These are phyloP conservation scores for Corythaixoides concolor DNA, from an alignment of 2,113 vertebrate genomes.

Conservation along the genomic window DNA sequence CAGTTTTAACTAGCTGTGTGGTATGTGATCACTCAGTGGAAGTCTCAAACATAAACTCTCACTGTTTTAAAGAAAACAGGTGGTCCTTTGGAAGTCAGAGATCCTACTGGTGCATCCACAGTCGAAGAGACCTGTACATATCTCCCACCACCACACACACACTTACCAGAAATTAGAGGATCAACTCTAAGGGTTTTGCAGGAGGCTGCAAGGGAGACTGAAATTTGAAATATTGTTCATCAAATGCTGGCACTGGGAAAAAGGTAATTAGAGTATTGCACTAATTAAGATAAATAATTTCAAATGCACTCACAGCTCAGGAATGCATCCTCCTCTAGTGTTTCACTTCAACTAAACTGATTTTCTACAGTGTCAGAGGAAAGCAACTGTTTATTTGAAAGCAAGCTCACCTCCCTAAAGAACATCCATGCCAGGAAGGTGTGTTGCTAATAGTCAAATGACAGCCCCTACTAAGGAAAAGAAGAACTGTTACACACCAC, in stretches of 20 bases:
- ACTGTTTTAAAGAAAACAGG: neutral
- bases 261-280: neutral
- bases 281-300: neutral
- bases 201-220: neutral
- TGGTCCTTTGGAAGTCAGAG: neutral
- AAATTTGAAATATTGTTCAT: neutral
- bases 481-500: neutral
- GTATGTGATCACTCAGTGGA: neutral
- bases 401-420: neutral
- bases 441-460: neutral
- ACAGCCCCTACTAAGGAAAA: neutral
- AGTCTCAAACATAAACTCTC: neutral
- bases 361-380: neutral
- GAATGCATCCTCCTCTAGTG: neutral
- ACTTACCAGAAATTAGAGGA: neutral
- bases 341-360: neutral
- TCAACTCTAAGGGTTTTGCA: neutral
- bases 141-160: accelerated
- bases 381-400: neutral
- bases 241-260: neutral
- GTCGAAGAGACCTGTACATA: neutral
- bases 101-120: neutral
- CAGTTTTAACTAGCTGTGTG: neutral
- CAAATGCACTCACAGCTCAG: neutral
- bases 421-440: neutral